Conservation (phyloP, 1,140 invertebrate species). For the Oreohelix idahoensis region DNA sequence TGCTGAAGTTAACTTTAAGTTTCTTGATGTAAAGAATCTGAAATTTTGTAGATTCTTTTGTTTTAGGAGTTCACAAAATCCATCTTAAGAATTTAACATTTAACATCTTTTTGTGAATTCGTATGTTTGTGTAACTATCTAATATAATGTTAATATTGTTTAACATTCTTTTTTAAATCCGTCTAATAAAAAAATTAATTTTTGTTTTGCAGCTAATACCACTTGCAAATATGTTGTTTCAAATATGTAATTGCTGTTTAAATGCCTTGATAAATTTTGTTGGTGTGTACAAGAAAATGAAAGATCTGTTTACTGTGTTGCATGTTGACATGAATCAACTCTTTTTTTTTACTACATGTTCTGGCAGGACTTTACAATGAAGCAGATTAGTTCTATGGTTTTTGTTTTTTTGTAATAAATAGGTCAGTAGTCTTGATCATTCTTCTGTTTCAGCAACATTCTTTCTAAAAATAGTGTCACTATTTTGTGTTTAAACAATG, state of each 20-base stretch:
- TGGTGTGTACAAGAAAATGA: background rate
- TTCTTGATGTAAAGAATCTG: too few species aligned
- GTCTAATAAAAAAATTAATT: too few species aligned
- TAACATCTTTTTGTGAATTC: too few species aligned
- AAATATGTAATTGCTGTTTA: background rate
- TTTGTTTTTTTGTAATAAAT: conserved; percentile 14
- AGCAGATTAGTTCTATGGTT: background rate
- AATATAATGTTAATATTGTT: too few species aligned
- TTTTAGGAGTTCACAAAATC: too few species aligned
- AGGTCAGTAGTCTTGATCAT: background rate
- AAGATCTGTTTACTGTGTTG: background rate
- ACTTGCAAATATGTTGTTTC: background rate
- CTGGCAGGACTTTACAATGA: conserved; percentile 35
- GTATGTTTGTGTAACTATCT: too few species aligned
- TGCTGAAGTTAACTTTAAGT: too few species aligned
- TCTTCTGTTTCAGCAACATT: background rate
- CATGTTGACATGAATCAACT: background rate
- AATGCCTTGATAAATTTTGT: background rate
- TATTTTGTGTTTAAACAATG: background rate
- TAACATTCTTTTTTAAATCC: too few species aligned
- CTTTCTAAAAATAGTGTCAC: background rate
- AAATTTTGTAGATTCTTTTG: too few species aligned
- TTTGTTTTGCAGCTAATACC: background rate
- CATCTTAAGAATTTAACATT: too few species aligned
- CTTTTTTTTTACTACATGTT: background rate